Percentiles rank a stretch among this genome's conserved stretches.
phyloP scores from a whole-genome alignment of 2,888 invertebrate genomes.

The Apodemia hepburni region DNA sequence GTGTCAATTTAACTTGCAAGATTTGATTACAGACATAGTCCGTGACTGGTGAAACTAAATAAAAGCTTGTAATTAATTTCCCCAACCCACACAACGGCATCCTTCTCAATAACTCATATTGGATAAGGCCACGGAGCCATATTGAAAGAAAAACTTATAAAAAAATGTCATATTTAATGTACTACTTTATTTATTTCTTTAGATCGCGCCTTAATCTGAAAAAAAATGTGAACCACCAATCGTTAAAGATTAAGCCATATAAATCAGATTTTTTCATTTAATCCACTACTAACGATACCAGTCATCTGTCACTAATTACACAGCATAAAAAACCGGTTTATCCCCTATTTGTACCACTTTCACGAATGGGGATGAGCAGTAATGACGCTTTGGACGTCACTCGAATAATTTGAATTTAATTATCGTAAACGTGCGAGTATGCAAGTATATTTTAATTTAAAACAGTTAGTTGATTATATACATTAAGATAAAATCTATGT shows the following conservation, averaged over 20 bases:
- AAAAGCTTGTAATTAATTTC: too few species aligned
- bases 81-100: too few species aligned
- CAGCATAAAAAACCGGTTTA: slow-evolving; percentile 53
- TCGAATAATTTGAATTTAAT: slow-evolving; percentile 16
- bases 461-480: neutral
- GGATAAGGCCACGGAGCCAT: too few species aligned
- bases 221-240: slow-evolving; percentile 5
- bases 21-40: too few species aligned
- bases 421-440: slow-evolving; percentile 4
- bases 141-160: too few species aligned
- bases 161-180: too few species aligned
- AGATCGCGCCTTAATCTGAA: neutral
- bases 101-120: too few species aligned
- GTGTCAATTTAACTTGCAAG: too few species aligned
- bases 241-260: slow-evolving; percentile 15
- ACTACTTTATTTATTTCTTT: too few species aligned
- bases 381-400: slow-evolving; percentile 8
- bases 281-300: slow-evolving; percentile 50
- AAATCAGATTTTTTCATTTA: slow-evolving; percentile 21
- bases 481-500: too few species aligned
- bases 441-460: slow-evolving; percentile 4
- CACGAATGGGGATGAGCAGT: slow-evolving; percentile 28
- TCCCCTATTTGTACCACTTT: slow-evolving; percentile 56
- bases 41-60: too few species aligned
- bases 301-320: slow-evolving; percentile 69